Evolutionary conservation across 1,140 invertebrate species (phyloP), one percentile per base, ranked within the genome.

Genomic region (Diorhabda carinulata): DNA sequence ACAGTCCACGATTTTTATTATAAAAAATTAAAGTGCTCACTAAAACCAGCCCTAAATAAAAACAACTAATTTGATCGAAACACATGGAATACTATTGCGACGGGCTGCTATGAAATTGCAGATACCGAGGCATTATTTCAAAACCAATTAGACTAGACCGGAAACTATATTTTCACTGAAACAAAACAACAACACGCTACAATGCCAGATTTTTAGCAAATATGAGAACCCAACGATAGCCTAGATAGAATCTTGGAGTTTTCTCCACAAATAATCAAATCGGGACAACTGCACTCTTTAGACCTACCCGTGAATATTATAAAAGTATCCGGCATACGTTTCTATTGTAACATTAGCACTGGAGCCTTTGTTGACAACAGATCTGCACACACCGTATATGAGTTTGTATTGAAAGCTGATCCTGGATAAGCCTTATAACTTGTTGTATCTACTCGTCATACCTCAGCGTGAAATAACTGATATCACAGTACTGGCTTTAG

Each of bases 251-350:
- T 52, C 5, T 52, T 74, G 56, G 67, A 68, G 4, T 74, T 70
- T 61, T 72, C 62, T 69, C 7, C 43, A 43, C 6, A 67, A n/a
- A 67, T 67, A n/a, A 45, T 71, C 2, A 43, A 61, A 42, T 9
- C 62, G 45, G 57, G 60, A 45, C 58, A 60, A 47, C 4, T 40
- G n/a, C 41, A 61, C 43, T 61, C 60, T 41, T 74, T 70, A 2
- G 67, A 74, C 70, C 60, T 74, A 62, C 70, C 70, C 1, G 68
- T 70, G 2, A 47, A 69, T 5, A 72, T 74, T 61, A 64, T 74
- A 52, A 70, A 67, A 65, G 72, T 74, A 3, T 58, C 57, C 44
- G 72, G 58, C 47, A 72, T 74, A 58, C 64, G 59, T 44, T 64
- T 74, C 7, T 52, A 72, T 57, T 71, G 70, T 61, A 74, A 69